Percentiles rank a stretch among this genome's conserved stretches.
phyloP scores from a whole-genome alignment of 2,888 invertebrate genomes.

The Amphipoea oculea region DNA sequence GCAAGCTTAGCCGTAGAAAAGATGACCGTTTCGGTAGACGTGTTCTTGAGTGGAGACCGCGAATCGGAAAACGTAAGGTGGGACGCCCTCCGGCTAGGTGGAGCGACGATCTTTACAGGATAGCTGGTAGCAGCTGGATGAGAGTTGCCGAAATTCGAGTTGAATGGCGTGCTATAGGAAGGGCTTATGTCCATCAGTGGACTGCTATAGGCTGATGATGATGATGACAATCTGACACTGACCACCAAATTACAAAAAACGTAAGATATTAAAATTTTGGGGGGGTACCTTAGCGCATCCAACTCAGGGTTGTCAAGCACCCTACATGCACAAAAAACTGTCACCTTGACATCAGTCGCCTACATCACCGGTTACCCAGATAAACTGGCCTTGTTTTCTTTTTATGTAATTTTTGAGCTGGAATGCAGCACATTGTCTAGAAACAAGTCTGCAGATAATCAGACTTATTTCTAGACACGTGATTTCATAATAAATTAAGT shows the following conservation, averaged over 20 bases:
- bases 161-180: no score
- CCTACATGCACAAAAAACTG: slow-evolving; percentile 1
- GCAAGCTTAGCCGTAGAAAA: no score
- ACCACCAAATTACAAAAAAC: not conserved
- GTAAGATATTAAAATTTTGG: not conserved
- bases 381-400: slow-evolving; percentile 34
- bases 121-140: no score
- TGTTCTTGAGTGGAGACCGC: no score
- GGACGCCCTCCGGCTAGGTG: no score
- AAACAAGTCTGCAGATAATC: slow-evolving; percentile 1
- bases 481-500: slow-evolving; percentile 26
- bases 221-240: not conserved
- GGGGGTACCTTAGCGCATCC: not conserved
- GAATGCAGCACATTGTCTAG: slow-evolving; percentile 26
- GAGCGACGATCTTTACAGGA: no score
- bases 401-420: slow-evolving; percentile 18
- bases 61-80: no score
- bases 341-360: slow-evolving; percentile 36
- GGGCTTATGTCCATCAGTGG: no score
- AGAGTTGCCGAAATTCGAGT: no score
- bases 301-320: slow-evolving; percentile 29
- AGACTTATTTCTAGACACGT: slow-evolving; percentile 11
- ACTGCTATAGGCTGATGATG: no score
- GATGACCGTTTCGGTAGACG: no score
- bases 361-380: slow-evolving; percentile 19